Percentiles rank a stretch among this genome's conserved stretches.
These are phyloP conservation scores for Ischnura elegans DNA, from an alignment of 2,888 invertebrate species.

Conservation along the genomic window DNA sequence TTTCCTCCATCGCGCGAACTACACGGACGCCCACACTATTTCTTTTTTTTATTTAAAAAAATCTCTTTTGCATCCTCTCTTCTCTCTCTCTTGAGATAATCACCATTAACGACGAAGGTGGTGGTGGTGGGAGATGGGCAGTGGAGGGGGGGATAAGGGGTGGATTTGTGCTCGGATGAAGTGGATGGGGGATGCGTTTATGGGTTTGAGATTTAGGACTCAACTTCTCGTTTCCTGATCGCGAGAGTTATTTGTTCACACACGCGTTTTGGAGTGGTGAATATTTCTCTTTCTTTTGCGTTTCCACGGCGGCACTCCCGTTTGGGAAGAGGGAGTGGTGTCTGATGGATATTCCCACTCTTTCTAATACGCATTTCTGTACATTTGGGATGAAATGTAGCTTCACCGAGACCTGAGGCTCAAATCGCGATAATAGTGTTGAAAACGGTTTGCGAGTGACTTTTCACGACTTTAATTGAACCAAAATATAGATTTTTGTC, in stretches of 20 bases:
- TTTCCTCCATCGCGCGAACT: slow-evolving; percentile 4
- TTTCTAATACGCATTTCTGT: neutral
- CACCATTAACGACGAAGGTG: slow-evolving; percentile 11
- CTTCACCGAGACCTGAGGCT: too few species aligned
- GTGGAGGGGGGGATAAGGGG: neutral
- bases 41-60: neutral
- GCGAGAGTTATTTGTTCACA: slow-evolving; percentile 8
- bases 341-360: neutral
- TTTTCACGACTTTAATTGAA: too few species aligned
- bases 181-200: too few species aligned
- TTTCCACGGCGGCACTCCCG: neutral
- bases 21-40: neutral
- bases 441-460: too few species aligned
- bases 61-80: neutral
- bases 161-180: too few species aligned
- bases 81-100: slow-evolving; percentile 27
- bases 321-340: neutral
- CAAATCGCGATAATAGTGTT: too few species aligned
- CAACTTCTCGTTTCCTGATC: slow-evolving; percentile 21
- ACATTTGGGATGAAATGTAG: too few species aligned
- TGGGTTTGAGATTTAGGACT: slow-evolving; percentile 29
- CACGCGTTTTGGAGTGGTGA: neutral
- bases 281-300: too few species aligned
- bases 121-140: neutral
- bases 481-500: too few species aligned